Evolutionary conservation across 1,140 invertebrate species (phyloP), one percentile per base, ranked within the genome.

Genomic region (Heliconius eleuchia): DNA sequence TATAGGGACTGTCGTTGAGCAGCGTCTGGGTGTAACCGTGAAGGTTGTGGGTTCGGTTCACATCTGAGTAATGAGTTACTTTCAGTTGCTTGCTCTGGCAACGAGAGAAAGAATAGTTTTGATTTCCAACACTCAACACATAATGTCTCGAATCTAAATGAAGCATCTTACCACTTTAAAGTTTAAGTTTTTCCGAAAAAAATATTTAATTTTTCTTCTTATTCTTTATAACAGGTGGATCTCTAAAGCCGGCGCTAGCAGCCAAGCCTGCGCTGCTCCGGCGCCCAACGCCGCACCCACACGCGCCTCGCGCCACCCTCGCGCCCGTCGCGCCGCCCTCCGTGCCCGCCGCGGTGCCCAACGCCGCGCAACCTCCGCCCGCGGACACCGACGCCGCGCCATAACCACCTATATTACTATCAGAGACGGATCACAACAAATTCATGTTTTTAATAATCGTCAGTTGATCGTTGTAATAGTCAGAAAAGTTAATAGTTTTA

Each of bases 241-340:
- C 96, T 73, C 96, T 96, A 73, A 97, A 97, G 87, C 96, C 96
- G 6, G 96, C 96, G 82, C 95, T 97, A 23, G 97, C 97, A 84
- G 96, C 96, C 19, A 97, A 97, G 90, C 97, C 97, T 2, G 96
- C 96, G 77, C 95, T 97, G 37, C 95, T 97, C 88, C 96, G 97
- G 87, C 96, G 97, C 88, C 97, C 97, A 55, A 88, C 96, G 57
- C 95, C 96, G 23, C 95, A 83, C 92, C 94, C 82, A 74, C 86
- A 78, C 77, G 77, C 83, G 50, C 73, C 81, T 75, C 79, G 71
- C 60, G 75, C 74, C 46, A 23, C 70, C 73, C 52, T 84, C 85
- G 30, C 80, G 71, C 16, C 76, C 42, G 50, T 37, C 76, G 70
- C 72, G 39, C 46, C 74, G 71, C 75, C 75, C 1, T 27, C 19